Evolutionary conservation across 2,888 invertebrate genomes (phyloP).

Genomic region (Drosophila setosimentum): DNA sequence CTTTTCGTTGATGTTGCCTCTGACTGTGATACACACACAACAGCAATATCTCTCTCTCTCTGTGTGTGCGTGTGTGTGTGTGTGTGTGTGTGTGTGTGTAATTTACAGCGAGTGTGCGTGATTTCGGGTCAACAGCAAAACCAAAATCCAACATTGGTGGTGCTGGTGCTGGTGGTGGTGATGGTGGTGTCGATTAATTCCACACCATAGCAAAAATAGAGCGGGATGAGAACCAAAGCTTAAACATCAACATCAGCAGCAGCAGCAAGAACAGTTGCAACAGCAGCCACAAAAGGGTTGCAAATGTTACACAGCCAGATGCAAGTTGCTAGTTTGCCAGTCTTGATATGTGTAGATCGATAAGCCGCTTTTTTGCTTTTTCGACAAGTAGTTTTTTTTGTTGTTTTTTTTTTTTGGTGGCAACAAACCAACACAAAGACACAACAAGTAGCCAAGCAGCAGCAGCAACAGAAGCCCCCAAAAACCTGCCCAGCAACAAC

Average conservation of each 20-base stretch:
- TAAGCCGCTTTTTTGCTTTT: conserved; percentile 37
- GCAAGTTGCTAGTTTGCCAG: conserved; percentile 4
- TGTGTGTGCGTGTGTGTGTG: not conserved
- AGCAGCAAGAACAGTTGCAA: not conserved
- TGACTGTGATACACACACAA: conserved; percentile 48
- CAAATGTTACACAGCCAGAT: conserved; percentile 4
- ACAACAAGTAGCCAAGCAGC: conserved; percentile 79
- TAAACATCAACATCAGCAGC: not conserved
- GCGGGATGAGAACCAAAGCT: conserved; percentile 27
- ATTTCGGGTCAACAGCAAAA: conserved; percentile 72
- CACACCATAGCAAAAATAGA: conserved; percentile 15
- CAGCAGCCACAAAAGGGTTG: conserved; percentile 25
- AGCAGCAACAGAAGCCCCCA: conserved; percentile 37
- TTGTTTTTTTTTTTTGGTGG: conserved; percentile 19
- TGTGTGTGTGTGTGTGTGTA: conserved; percentile 55
- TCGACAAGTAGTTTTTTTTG: not conserved
- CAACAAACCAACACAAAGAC: conserved; percentile 65
- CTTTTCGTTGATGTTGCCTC: conserved; percentile 51
- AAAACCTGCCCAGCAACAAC: conserved; percentile 23
- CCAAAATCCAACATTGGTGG: conserved; percentile 38
- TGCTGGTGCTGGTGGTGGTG: conserved; percentile 29
- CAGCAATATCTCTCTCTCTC: not conserved
- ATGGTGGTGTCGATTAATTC: conserved; percentile 51
- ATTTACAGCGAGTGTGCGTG: conserved; percentile 79
- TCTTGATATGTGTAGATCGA: conserved; percentile 55